phyloP scores from a whole-genome alignment of 1,140 invertebrate species.

The Lamellibrachia luymesi region DNA sequence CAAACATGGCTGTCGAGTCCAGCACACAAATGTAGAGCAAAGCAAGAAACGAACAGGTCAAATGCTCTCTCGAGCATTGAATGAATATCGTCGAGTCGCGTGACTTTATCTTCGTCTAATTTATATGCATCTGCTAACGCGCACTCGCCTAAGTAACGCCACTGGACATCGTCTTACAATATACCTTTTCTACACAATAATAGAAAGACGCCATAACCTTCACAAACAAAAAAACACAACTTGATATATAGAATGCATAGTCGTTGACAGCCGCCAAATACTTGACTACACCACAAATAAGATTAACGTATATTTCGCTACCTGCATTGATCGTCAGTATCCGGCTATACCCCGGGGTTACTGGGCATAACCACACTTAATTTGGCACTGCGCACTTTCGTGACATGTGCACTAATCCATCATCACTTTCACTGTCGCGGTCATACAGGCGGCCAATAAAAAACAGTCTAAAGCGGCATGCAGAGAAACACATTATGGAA shows the following conservation, averaged over 20 bases:
- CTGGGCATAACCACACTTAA: background rate
- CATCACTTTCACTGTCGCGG: no score
- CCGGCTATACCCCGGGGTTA: background rate
- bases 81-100: no score
- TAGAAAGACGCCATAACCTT: conserved; percentile 20
- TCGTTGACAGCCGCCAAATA: background rate
- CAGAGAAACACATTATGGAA: background rate
- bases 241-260: background rate
- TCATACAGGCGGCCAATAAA: background rate
- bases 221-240: no score
- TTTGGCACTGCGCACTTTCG: no score
- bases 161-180: background rate
- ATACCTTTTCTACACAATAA: background rate
- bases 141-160: no score
- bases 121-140: no score
- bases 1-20: no score
- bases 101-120: no score
- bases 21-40: no score
- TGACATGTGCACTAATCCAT: background rate
- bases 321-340: background rate
- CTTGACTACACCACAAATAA: background rate
- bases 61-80: no score
- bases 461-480: background rate
- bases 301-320: background rate
- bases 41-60: no score